Evolutionary conservation across 2,113 vertebrate species (phyloP).

Genomic region (Melanerpes aurifrons): DNA sequence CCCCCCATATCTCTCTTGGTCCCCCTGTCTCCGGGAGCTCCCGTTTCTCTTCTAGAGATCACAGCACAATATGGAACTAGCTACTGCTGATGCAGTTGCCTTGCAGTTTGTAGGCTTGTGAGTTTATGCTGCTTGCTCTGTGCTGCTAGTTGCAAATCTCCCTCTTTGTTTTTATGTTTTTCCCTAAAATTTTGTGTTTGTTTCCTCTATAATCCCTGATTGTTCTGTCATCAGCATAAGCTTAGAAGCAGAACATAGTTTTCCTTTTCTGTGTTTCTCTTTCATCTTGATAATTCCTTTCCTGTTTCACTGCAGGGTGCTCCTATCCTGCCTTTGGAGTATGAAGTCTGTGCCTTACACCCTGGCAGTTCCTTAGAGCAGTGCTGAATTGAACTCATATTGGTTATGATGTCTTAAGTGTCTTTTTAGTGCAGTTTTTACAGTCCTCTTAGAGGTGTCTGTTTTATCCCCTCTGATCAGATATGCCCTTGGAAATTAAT

Average conservation of each 20-base stretch:
- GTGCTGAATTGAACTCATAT: not conserved
- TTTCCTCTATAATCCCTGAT: not conserved
- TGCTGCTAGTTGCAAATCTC: not conserved
- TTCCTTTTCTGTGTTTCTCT: not conserved
- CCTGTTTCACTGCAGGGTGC: not conserved
- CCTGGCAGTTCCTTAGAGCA: not conserved
- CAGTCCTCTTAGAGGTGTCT: not conserved
- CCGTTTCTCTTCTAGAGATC: no score
- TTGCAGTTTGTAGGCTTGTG: not conserved
- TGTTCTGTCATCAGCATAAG: not conserved
- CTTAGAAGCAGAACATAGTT: not conserved
- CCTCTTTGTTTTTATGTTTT: not conserved
- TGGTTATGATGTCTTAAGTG: not conserved
- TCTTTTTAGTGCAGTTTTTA: not conserved
- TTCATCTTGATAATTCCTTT: not conserved
- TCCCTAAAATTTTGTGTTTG: not conserved
- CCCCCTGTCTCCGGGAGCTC: no score
- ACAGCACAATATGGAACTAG: no score
- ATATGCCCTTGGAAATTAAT: not conserved
- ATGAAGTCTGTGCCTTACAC: not conserved
- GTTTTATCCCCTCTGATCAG: not conserved
- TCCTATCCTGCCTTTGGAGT: accelerated
- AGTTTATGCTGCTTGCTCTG: not conserved
- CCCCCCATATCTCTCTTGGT: no score
- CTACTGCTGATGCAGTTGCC: no score